Evolutionary conservation across 2,797 vertebrate genomes (phyloP).

Genomic region (Rhabdophis nuchalis): DNA sequence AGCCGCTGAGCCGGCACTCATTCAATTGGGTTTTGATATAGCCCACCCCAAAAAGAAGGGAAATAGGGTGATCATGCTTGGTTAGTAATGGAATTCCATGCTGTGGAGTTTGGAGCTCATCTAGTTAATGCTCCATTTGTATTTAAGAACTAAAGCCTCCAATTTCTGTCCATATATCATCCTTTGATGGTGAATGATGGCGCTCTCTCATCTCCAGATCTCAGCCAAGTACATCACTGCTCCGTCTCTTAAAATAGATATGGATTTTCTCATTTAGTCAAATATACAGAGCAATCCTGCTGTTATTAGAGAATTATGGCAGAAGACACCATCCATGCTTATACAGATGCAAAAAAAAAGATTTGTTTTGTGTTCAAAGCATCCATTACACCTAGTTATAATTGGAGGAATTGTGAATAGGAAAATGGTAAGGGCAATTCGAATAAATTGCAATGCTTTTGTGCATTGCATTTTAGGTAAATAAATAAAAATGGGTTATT

Average conservation of each 20-base stretch:
- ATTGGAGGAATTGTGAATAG: constrained; percentile 17
- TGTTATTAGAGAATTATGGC: constrained; percentile 39
- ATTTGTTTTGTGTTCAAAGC: constrained; percentile 17
- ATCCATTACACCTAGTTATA: constrained; percentile 27
- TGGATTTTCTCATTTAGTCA: constrained; percentile 50
- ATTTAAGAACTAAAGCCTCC: constrained; percentile 37
- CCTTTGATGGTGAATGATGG: neutral
- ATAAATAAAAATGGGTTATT: neutral
- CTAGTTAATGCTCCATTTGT: constrained; percentile 55
- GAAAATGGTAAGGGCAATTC: neutral
- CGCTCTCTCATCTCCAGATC: neutral
- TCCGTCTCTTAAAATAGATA: constrained; percentile 39
- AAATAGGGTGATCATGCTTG: constrained; percentile 49
- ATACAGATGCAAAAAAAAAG: constrained; percentile 44
- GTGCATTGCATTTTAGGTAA: neutral
- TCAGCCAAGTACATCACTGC: constrained; percentile 15
- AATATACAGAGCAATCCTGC: constrained; percentile 19
- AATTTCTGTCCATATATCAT: constrained; percentile 33
- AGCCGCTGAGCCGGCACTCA: constrained; percentile 54
- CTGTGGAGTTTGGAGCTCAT: constrained; percentile 21
- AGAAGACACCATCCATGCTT: constrained; percentile 24
- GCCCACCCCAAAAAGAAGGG: constrained; percentile 46
- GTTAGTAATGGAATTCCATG: constrained; percentile 36
- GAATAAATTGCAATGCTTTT: neutral
- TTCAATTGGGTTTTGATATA: constrained; percentile 55